Evolutionary conservation across 2,888 invertebrate species (phyloP), one percentile per base, ranked within the genome.

Genomic region (Iphiclides podalirius): DNA sequence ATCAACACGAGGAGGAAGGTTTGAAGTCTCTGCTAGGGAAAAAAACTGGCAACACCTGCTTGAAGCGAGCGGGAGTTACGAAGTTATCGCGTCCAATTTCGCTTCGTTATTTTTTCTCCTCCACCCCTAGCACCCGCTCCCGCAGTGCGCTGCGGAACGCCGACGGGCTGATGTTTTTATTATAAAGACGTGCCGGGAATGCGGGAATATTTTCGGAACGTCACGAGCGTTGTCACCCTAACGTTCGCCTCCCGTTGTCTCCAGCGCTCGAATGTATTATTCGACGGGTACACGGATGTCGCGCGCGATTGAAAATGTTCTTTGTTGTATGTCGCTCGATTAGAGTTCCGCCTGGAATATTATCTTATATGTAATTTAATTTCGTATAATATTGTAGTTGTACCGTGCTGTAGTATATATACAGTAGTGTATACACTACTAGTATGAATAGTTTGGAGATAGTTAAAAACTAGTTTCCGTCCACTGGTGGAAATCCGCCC

Each of bases 51-150:
- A 41, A 31, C 40, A 41, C 28, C 16, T 41, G 40, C 16, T 16
- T 36, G 16, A 28, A 28, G 51, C 16, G 11, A 16, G 20, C 33
- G 47, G 55, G n/a, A 72, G 72, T 77, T 70, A 75, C 65, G 71
- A 80, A 84, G 77, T 83, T 85, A 83, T 81, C 81, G 76, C 65
- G 73, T 69, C 75, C 82, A 79, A 79, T 79, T 77, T 71, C 64
- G 61, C 72, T 69, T 71, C 73, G 75, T 46, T 40, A n/a, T 39
- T 40, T 40, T 40, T 14, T 47, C 7, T 15, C 15, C 15, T n/a
- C 34, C 34, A 16, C 46, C n/a, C n/a, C n/a, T n/a, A 13, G 11
- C 26, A 9, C 15, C 23, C 12, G 7, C n/a, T n/a, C n/a, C n/a
- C n/a, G n/a, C n/a, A n/a, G n/a, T n/a, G n/a, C n/a, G n/a, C n/a